Base-by-base conservation (phyloP, 2,797 vertebrate species). In the Hippopotamyrus pictus region DNA sequence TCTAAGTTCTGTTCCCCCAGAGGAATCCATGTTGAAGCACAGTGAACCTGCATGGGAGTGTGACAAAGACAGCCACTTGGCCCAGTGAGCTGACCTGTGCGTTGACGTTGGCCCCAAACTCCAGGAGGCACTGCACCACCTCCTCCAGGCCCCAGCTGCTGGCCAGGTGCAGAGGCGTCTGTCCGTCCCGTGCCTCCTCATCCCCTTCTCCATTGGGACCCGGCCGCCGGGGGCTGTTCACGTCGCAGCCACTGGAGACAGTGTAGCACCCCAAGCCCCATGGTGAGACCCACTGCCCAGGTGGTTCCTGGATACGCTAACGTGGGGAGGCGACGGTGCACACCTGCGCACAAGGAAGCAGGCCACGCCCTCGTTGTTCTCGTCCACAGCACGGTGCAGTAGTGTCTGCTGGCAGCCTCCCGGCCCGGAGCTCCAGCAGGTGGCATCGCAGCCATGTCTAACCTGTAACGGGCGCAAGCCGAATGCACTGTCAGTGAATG, bases 281-380 rank as follows among this genome's bases (percentile, higher is more conserved):
- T 19, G 12, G 69, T 76, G 12, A 65, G 25, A 65, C 22, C 25
- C 62, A 17, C n/a, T 8, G 73, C 14, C 33, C 17, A 5, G 76
- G 33, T 3, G 33, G 17, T 14, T 25, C 7, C 37, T 5, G 37
- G 76, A 14, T n/a, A 41, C 5, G 19, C 2, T 37, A 54, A 83
- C 7, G 12, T 9, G 3, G 9, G 25, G 62, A 65, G 59, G 59
- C 1, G 2, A 29, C 22, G n/a, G 19, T 48, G 6, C 41, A 11
- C 83, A 99, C 99, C 99, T 99, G 96, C 98, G 98, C 91, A 99
- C 96, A 87, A 99, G 98, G 93, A 99, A 99, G 94, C 99, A 99
- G 17, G 98, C 96, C 0, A 96, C 95, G 89, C 97, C 93, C 90
- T 99, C 98, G 1, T 96, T 98, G 93, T 99, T 99, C 92, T 99